Base-by-base conservation (phyloP, 2,888 invertebrate species). In the Chrysotoxum bicinctum region DNA sequence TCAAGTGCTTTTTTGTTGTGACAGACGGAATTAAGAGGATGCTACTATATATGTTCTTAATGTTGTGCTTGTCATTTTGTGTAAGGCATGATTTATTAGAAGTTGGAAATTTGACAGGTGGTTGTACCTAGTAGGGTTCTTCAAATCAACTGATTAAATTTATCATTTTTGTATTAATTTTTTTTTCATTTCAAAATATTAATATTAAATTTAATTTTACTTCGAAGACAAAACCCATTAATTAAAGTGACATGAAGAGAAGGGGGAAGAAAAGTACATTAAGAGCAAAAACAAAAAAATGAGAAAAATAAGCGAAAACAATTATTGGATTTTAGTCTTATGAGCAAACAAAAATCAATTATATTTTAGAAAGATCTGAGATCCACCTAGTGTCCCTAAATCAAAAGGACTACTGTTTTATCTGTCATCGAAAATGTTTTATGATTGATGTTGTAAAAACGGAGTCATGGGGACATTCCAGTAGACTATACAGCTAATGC, bases 61-160 rank as follows among this genome's bases (percentile, higher is more conserved):
- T 37, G 58, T 58, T 58, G 35, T 50, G 66, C 23, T 66, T 66
- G 66, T 66, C 50, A 50, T 48, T 66, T 66, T 66, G 48, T 48
- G 35, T 21, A 50, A 66, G 48, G n/a, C 66, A 66, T 66, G 66
- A 66, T 66, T 66, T 66, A 66, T 66, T 66, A 66, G 66, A 66
- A 66, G 48, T 32, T 50, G 66, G n/a, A 45, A 32, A 50, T 66
- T 66, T 66, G 66, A 66, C 66, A 50, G 66, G 48, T 50, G 48
- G 66, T 30, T 35, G 12, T 35, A 50, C 48, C 48, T 35, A 21
- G 58, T 58, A 32, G 35, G 19, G 30, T 21, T 48, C 48, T 30
- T 35, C 37, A 58, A 58, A 48, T 32, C 32, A 45, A 64, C 64
- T 48, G 64, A 64, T 64, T 64, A 64, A 64, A 64, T 64, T 64